Percentiles rank a stretch among this genome's conserved stretches.
phyloP scores from a whole-genome alignment of 2,888 invertebrate species.

The Megamerina dolium region DNA sequence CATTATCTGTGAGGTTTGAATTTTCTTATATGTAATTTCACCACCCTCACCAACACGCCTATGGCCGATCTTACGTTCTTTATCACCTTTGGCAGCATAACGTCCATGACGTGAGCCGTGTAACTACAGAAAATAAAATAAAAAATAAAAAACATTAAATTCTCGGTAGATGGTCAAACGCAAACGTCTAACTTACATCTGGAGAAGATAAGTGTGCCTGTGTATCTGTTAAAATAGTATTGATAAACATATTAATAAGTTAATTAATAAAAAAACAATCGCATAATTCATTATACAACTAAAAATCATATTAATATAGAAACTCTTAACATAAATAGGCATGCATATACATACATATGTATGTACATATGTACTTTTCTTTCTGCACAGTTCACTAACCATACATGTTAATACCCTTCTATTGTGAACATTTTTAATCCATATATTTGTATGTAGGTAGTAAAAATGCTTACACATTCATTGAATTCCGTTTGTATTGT shows the following conservation, averaged over 20 bases:
- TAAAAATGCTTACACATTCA: no score
- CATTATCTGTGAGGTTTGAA: slow-evolving; percentile 94
- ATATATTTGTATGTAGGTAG: no score
- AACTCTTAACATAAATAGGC: background rate
- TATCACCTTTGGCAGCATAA: slow-evolving; percentile 47
- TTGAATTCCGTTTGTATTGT: no score
- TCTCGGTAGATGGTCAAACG: slow-evolving; percentile 1
- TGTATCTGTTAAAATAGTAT: no score
- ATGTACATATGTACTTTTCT: slow-evolving; percentile 3
- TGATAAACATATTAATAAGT: no score
- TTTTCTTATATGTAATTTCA: slow-evolving; percentile 98
- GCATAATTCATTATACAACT: no score
- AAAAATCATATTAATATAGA: no score
- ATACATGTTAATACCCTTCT: no score
- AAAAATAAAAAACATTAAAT: slow-evolving; percentile 2
- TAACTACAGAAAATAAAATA: slow-evolving; percentile 23
- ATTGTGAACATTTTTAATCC: no score
- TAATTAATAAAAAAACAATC: no score
- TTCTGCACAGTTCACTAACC: no score
- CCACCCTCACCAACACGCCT: slow-evolving; percentile 94
- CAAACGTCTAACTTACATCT: slow-evolving; percentile 34
- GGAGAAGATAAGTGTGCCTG: no score
- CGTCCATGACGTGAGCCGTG: slow-evolving; percentile 32
- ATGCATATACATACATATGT: slow-evolving; percentile 3
- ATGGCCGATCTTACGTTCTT: slow-evolving; percentile 93